Conservation (phyloP, 2,797 vertebrate genomes). For the Cynopterus sphinx region DNA sequence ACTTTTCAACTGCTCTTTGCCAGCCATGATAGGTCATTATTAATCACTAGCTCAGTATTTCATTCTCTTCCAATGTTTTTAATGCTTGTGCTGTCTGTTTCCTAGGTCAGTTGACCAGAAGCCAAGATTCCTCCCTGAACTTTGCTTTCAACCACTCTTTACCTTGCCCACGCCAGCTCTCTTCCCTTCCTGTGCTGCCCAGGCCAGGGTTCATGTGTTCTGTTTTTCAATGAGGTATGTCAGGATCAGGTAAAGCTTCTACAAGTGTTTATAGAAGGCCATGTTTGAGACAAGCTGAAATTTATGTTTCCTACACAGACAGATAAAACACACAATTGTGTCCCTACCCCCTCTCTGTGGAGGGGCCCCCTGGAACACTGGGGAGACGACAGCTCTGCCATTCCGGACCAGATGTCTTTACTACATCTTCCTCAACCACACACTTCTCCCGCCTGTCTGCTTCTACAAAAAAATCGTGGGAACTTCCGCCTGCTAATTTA, state of each 20-base stretch:
- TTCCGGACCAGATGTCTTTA: background rate
- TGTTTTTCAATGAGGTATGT: conserved; percentile 13
- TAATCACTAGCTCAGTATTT: background rate
- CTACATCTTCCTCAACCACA: rapidly evolving
- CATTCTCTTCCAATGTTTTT: background rate
- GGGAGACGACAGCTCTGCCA: background rate
- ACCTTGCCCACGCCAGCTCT: background rate
- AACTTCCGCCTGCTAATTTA: background rate
- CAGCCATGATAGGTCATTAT: background rate
- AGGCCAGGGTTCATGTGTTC: background rate
- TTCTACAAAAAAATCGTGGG: background rate
- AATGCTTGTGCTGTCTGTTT: background rate
- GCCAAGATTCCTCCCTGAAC: background rate
- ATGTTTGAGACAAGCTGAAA: background rate
- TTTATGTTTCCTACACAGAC: background rate
- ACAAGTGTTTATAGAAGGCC: background rate
- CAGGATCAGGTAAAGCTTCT: background rate
- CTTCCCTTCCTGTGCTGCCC: background rate
- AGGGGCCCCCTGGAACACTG: background rate
- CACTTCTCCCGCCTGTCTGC: background rate
- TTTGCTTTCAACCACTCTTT: background rate
- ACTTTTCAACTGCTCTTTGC: background rate
- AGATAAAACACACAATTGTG: background rate
- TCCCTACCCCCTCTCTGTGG: background rate
- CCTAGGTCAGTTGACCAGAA: background rate